Evolutionary conservation across 2,888 invertebrate species (phyloP), one percentile per base, ranked within the genome.

Genomic region (Lasioglossum pauxillum): DNA sequence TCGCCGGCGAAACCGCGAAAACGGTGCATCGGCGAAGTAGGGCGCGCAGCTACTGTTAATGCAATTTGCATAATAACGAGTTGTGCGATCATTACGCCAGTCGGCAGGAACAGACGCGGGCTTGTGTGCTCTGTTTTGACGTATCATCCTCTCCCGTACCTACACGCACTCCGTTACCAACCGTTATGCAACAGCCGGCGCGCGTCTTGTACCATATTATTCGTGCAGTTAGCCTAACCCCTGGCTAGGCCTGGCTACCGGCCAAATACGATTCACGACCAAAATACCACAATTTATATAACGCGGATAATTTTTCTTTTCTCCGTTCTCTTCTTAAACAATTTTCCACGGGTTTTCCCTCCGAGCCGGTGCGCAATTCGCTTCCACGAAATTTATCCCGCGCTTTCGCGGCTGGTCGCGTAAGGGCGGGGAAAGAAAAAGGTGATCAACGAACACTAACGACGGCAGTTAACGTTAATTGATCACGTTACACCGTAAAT

Each of bases 281-380:
- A 93, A 91, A 95, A 95, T 95, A 95, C 92, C 90, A 86, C 87
- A 92, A 93, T 95, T 95, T 95, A 95, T 93, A 93, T 94, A 95
- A 95, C 93, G 84, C 78, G 60, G 60, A 44, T 78, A n/a, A 14
- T 82, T 77, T 78, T 38, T 12, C 27, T 31, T 23, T 7, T 46
- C 44, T 44, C 81, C 84, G 77, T 4, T 0, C 35, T 72, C 71
- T 1, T 23, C 16, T 19, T 14, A 12, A n/a, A n/a, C 44, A 12
- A 57, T 79, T 77, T 81, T 64, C 64, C 64, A 60, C 5, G 31
- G 10, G 35, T 27, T 23, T 41, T 71, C 14, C 38, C n/a, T 44
- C 2, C 41, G 38, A 5, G 44, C 14, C 38, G 72, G 23, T 1
- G 44, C 78, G 76, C 71, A 64, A 77, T 82, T 74, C 27, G 27